These are phyloP conservation scores for Oceanites oceanicus DNA, from an alignment of 2,113 vertebrate genomes.

Conservation along the genomic window DNA sequence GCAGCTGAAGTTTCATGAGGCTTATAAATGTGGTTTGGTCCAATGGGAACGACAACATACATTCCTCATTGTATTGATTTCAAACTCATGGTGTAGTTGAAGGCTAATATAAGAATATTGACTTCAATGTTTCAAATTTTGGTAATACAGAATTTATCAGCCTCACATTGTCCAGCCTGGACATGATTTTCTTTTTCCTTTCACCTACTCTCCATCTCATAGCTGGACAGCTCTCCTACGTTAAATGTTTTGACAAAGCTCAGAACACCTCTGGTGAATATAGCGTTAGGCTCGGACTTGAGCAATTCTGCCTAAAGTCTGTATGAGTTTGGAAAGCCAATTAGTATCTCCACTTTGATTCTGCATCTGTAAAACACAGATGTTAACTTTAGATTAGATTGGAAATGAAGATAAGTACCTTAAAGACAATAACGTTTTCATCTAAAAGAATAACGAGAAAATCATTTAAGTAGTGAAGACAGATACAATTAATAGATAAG, in stretches of 20 bases:
- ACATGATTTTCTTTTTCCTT: background rate
- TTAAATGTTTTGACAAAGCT: background rate
- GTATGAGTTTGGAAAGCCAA: background rate
- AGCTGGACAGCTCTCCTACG: background rate
- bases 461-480: background rate
- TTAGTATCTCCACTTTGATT: background rate
- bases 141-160: background rate
- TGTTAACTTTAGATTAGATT: background rate
- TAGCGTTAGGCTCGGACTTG: background rate
- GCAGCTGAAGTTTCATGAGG: background rate
- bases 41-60: background rate
- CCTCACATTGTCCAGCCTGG: background rate
- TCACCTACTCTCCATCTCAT: background rate
- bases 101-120: background rate
- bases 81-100: background rate
- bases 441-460: background rate
- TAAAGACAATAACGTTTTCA: background rate
- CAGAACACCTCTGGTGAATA: background rate
- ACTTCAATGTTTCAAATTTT: background rate
- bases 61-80: background rate
- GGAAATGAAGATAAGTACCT: background rate
- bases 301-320: background rate
- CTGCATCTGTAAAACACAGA: background rate
- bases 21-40: background rate
- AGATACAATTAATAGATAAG: background rate